Conservation (phyloP, 2,797 vertebrate genomes). For the Phataginus tetradactyla region DNA sequence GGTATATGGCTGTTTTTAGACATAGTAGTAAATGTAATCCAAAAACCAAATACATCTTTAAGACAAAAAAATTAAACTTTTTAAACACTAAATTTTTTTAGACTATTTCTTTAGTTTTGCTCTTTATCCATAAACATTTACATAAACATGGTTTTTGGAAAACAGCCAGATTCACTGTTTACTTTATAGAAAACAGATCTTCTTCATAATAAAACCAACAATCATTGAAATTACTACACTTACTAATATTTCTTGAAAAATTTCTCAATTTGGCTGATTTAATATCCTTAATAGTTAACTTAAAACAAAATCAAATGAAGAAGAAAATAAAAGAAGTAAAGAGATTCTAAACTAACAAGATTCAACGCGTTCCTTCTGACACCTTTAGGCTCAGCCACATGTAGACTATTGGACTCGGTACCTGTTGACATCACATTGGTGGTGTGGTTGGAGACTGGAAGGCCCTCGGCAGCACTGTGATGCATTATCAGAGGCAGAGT, state of each 20-base stretch:
- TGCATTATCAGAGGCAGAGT: conserved; percentile 97
- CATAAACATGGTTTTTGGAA: conserved; percentile 23
- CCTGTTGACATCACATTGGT: conserved; percentile 96
- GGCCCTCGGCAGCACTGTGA: conserved; percentile 92
- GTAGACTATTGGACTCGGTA: conserved; percentile 83
- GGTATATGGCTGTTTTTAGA: neutral
- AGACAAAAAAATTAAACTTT: neutral
- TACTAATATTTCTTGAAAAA: neutral
- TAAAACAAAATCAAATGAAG: neutral
- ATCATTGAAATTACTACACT: neutral
- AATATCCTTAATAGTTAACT: conserved; percentile 2
- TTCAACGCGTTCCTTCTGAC: neutral
- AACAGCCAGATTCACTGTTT: neutral
- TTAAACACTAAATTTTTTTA: conserved; percentile 39
- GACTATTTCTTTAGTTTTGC: conserved; percentile 18
- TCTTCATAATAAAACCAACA: neutral
- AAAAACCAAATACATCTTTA: conserved; percentile 39
- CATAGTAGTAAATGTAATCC: neutral
- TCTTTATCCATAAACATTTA: conserved; percentile 1
- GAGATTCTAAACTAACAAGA: neutral
- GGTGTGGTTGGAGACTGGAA: conserved; percentile 92
- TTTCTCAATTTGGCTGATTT: neutral
- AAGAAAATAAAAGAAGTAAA: neutral
- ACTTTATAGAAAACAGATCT: conserved; percentile 10
- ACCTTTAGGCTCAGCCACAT: neutral